Base-by-base conservation (phyloP, 2,113 vertebrate genomes). In the Heliornis fulica region DNA sequence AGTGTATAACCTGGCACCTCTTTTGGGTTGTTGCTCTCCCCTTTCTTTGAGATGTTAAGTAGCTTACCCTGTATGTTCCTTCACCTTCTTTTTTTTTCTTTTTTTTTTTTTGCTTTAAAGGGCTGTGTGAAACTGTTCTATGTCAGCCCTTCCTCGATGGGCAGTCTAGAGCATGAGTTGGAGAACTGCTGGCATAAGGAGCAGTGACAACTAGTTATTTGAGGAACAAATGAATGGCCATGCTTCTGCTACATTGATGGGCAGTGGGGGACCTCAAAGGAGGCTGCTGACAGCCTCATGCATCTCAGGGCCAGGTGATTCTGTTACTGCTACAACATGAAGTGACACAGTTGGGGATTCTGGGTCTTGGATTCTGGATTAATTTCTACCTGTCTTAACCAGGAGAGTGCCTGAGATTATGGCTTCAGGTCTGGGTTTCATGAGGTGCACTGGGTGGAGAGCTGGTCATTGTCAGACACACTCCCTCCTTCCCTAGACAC, bases 41-140 rank as follows among this genome's bases (percentile, higher is more conserved):
- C 34, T 64, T 77, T 66, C 75, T 87, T 90, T 83, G 7, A 83
- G 72, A 88, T 54, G 64, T 70, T 96, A 94, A 94, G 92, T 43
- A 92, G 85, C 83, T 97, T 88, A 93, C 70, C 83, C 66, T 60
- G 26, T 43, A 50, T 31, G 41, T 46, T 84, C 34, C 26, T 48
- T 87, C 53, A 69, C 48, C 25, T 32, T 51, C 31, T 66, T 43
- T 70, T 69, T 50, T 69, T 8, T 46, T 36, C 66, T 43, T 61
- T n/a, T 71, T 43, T 66, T 36, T 70, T 40, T 70, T 66, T 50
- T 59, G 50, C 28, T 69, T 85, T 54, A 38, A 87, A 68, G 26
- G 40, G 34, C 50, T 77, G 38, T 60, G 63, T 86, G 82, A 91
- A 82, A 69, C 48, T 57, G 32, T 40, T 70, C 15, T 53, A 20